Percentiles rank a stretch among this genome's conserved stretches.
phyloP scores from a whole-genome alignment of 2,888 invertebrate species.

The Ormyrus thymus region DNA sequence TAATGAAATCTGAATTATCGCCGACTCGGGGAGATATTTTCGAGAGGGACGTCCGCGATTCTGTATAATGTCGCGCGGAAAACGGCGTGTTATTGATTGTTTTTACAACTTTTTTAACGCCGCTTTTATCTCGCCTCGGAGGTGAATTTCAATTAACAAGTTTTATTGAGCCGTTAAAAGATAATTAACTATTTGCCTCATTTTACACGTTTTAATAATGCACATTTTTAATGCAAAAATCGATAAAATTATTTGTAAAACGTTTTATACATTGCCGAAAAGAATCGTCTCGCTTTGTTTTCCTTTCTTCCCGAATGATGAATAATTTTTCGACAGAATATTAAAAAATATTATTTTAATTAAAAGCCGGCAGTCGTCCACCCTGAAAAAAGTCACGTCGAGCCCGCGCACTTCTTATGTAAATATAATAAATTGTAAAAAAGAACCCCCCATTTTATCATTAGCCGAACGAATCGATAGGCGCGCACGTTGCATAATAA shows the following conservation, averaged over 20 bases:
- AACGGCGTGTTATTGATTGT: background rate
- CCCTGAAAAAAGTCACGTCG: background rate
- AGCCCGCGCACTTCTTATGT: background rate
- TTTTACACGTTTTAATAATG: too few species aligned
- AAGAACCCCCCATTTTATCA: too few species aligned
- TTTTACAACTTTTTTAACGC: background rate
- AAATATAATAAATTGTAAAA: too few species aligned
- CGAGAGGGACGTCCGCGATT: background rate
- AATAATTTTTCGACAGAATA: too few species aligned
- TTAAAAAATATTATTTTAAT: too few species aligned
- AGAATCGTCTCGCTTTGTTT: too few species aligned
- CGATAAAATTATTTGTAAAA: too few species aligned
- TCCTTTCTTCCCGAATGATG: too few species aligned
- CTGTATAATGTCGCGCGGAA: background rate
- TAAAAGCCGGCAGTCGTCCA: background rate
- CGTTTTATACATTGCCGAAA: too few species aligned
- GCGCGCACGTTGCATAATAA: slow-evolving; percentile 6
- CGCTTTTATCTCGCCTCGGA: background rate
- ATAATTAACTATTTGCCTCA: too few species aligned
- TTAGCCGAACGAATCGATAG: background rate
- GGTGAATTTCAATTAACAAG: background rate
- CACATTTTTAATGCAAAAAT: too few species aligned
- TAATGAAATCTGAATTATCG: slow-evolving; percentile 43
- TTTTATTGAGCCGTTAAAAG: background rate
- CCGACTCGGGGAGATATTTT: background rate